Evolutionary conservation across 2,888 invertebrate genomes (phyloP).

Genomic region (Sepioteuthis lessoniana): DNA sequence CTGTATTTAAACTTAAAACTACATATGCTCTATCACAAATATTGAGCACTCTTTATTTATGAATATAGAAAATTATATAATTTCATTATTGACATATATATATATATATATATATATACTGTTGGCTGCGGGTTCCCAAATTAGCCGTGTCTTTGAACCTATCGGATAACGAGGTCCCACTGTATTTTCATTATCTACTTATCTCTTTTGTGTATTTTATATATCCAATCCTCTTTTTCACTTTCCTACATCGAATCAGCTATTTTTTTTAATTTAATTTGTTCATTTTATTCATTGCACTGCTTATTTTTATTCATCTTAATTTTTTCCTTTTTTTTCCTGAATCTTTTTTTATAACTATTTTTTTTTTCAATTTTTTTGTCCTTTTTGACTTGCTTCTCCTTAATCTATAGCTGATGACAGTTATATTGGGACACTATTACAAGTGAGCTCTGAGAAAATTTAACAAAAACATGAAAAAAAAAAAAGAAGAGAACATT

Average conservation of each 20-base stretch:
- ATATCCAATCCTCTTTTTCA: background rate
- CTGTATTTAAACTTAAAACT: too few relatives aligned
- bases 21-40: too few relatives aligned
- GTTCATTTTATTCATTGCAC: too few relatives aligned
- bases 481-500: background rate
- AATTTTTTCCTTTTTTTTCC: background rate
- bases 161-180: too few relatives aligned
- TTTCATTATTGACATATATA: background rate
- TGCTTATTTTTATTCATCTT: too few relatives aligned
- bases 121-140: too few relatives aligned
- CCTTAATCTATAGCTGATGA: background rate
- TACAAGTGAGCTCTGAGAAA: background rate
- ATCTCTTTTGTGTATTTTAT: background rate
- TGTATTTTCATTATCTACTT: too few relatives aligned
- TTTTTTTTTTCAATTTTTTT: background rate
- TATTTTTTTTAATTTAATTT: too few relatives aligned
- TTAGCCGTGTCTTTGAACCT: too few relatives aligned
- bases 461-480: background rate
- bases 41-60: too few relatives aligned
- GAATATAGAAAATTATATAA: too few relatives aligned
- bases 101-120: conserved; percentile 4
- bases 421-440: background rate
- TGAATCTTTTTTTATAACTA: background rate
- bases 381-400: background rate
- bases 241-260: too few relatives aligned